These are phyloP conservation scores for Argynnis bischoffii DNA, from an alignment of 2,888 invertebrate genomes.

Conservation along the genomic window DNA sequence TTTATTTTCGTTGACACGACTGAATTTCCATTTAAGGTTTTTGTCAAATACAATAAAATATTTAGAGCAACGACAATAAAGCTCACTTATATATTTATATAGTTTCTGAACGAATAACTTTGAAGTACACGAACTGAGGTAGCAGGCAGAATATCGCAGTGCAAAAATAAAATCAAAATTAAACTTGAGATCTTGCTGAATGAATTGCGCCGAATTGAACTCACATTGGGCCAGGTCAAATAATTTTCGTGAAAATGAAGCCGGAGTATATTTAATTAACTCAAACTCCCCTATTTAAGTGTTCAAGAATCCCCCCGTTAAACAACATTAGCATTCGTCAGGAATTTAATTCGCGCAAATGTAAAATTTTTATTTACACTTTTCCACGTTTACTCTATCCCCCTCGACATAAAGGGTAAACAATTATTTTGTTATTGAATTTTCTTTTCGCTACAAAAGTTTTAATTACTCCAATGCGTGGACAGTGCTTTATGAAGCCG, in stretches of 20 bases:
- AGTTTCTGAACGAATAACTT: conserved; percentile 58
- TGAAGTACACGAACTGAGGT: conserved; percentile 39
- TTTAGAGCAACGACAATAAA: conserved; percentile 65
- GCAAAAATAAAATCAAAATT: conserved; percentile 68
- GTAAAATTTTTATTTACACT: conserved; percentile 70
- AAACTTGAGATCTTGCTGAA: conserved; percentile 60
- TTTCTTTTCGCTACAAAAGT: conserved; percentile 70
- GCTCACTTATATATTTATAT: conserved; percentile 59
- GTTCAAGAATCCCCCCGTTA: conserved; percentile 79
- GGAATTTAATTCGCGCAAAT: conserved; percentile 73
- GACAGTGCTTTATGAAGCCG: conserved; percentile 56
- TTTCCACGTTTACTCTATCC: conserved; percentile 62
- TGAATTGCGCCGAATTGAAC: conserved; percentile 65
- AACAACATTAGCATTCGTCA: conserved; percentile 78
- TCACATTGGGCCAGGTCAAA: conserved; percentile 71
- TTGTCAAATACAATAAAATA: conserved; percentile 44
- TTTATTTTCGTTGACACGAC: too few relatives aligned
- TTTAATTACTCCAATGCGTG: conserved; percentile 68
- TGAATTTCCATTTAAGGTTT: too few relatives aligned
- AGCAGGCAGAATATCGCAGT: conserved; percentile 30
- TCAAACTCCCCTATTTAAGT: conserved; percentile 72
- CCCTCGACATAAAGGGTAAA: conserved; percentile 53
- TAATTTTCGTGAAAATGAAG: conserved; percentile 79
- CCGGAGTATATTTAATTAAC: conserved; percentile 79
- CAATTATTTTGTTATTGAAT: conserved; percentile 70